phyloP scores from a whole-genome alignment of 2,888 invertebrate species.

The Tinea trinotella region DNA sequence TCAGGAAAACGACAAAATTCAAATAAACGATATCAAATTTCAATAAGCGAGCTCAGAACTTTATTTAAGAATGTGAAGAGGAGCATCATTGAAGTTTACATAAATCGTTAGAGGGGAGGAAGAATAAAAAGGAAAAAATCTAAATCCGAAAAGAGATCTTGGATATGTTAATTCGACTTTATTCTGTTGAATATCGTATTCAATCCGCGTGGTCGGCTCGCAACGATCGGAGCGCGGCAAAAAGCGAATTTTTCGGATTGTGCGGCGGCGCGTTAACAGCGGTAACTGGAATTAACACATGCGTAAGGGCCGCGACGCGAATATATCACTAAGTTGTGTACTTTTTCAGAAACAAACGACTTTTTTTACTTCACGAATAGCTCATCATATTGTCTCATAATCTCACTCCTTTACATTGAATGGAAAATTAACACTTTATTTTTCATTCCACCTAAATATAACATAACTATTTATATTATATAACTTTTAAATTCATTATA shows the following conservation, averaged over 20 bases:
- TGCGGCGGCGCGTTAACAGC: constrained; percentile 48
- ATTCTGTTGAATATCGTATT: constrained; percentile 50
- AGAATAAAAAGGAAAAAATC: constrained; percentile 8
- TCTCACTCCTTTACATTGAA: constrained; percentile 1
- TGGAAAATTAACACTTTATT: not conserved
- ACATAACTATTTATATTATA: not conserved
- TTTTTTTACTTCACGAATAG: not conserved
- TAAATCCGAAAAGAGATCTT: constrained; percentile 27
- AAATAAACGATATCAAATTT: constrained; percentile 13
- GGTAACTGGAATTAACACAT: constrained; percentile 50
- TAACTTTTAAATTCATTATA: not conserved
- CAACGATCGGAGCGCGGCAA: constrained; percentile 31
- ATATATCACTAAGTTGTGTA: constrained; percentile 23
- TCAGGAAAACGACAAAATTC: not conserved
- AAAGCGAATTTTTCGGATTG: constrained; percentile 56
- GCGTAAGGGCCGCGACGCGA: constrained; percentile 32
- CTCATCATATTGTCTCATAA: constrained; percentile 6
- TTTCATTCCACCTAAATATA: not conserved
- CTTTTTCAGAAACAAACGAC: constrained; percentile 1
- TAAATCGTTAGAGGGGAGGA: constrained; percentile 13
- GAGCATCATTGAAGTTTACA: constrained; percentile 8
- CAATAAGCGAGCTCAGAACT: constrained; percentile 7
- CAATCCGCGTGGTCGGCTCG: constrained; percentile 30
- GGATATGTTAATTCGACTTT: constrained; percentile 56
- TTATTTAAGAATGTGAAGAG: constrained; percentile 3